These are phyloP conservation scores for Chiropotes sagulatus DNA, from an alignment of 2,797 vertebrate genomes.

Conservation along the genomic window DNA sequence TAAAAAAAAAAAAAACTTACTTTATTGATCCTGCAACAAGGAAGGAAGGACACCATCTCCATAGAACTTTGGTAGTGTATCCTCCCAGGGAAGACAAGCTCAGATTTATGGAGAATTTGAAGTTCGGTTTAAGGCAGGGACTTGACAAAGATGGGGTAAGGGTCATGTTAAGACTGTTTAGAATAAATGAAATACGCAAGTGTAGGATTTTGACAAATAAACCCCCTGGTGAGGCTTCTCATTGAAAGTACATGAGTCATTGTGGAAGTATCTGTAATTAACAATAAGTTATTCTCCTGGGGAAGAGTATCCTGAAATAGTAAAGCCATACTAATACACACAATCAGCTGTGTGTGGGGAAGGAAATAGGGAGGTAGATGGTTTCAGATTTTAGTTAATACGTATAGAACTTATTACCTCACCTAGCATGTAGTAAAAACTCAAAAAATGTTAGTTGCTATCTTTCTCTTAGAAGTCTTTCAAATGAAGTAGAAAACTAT, in stretches of 20 bases:
- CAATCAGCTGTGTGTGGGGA: background rate
- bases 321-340: background rate
- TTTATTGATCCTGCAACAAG: background rate
- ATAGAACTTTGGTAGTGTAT: background rate
- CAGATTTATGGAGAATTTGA: background rate
- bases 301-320: background rate
- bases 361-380: too few relatives aligned
- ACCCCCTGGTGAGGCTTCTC: background rate
- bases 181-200: background rate
- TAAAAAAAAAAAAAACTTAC: fast-evolving
- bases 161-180: background rate
- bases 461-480: conserved; percentile 50
- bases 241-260: background rate
- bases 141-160: background rate
- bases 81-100: background rate
- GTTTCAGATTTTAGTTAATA: background rate
- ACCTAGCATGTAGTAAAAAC: background rate
- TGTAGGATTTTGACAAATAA: background rate
- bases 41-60: background rate
- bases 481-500: conserved; percentile 35
- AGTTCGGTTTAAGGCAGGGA: background rate
- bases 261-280: background rate
- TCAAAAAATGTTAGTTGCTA: background rate
- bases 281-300: background rate
- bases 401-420: background rate